Evolutionary conservation across 2,888 invertebrate species (phyloP).

Genomic region (Nomada flava): DNA sequence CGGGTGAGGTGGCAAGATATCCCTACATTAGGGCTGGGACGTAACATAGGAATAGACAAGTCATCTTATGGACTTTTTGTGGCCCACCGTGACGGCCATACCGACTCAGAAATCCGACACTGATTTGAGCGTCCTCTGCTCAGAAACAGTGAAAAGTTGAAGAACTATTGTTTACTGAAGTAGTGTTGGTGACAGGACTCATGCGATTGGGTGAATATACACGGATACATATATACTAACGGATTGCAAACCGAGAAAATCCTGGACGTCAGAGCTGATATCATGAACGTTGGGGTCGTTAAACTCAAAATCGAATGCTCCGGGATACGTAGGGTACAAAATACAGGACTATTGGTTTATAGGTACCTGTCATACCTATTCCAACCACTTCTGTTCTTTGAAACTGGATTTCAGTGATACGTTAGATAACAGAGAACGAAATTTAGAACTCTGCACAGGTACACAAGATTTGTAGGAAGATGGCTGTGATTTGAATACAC

Average conservation of each 20-base stretch:
- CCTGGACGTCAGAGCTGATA: neutral
- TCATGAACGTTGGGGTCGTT: slow-evolving; percentile 16
- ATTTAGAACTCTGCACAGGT: neutral
- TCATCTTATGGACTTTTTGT: too few relatives aligned
- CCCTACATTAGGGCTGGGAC: too few relatives aligned
- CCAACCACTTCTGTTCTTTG: neutral
- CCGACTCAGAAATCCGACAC: too few relatives aligned
- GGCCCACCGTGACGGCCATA: too few relatives aligned
- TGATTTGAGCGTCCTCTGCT: too few relatives aligned
- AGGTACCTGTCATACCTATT: neutral
- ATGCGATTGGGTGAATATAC: too few relatives aligned
- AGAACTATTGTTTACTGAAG: too few relatives aligned
- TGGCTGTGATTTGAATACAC: neutral
- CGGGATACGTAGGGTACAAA: slow-evolving; percentile 6
- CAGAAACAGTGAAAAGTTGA: too few relatives aligned
- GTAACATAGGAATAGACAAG: too few relatives aligned
- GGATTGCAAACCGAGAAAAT: neutral
- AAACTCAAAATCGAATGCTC: slow-evolving; percentile 18
- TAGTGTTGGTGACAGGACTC: too few relatives aligned
- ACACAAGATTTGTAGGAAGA: neutral
- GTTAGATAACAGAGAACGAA: neutral
- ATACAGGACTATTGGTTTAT: slow-evolving; percentile 11
- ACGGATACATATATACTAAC: too few relatives aligned
- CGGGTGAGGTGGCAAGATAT: too few relatives aligned
- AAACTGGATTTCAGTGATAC: slow-evolving; percentile 6